Conservation (phyloP, 2,888 invertebrate species). For the Labia minor region DNA sequence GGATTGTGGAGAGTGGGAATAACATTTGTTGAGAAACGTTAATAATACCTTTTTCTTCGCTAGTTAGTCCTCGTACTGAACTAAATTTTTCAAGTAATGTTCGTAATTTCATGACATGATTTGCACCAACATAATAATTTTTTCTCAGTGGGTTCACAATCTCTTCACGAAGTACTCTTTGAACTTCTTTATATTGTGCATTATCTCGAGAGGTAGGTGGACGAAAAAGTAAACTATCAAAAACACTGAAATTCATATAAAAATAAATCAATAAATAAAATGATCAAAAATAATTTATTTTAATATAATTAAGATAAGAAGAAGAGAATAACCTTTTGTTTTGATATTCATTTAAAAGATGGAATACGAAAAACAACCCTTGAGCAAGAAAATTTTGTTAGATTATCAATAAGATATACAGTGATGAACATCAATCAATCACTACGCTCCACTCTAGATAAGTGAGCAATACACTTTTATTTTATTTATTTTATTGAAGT, state of each 20-base stretch:
- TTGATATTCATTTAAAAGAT: neutral
- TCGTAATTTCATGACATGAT: conserved; percentile 87
- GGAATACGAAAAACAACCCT: too few relatives aligned
- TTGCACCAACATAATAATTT: conserved; percentile 86
- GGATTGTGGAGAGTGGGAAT: too few relatives aligned
- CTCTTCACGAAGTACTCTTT: conserved; percentile 81
- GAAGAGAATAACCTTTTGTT: neutral
- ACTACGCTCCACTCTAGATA: too few relatives aligned
- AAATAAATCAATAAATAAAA: conserved; percentile 9
- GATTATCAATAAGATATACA: too few relatives aligned
- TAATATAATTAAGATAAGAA: neutral
- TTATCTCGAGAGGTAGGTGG: conserved; percentile 44
- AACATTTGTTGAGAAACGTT: too few relatives aligned
- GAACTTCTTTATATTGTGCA: conserved; percentile 55
- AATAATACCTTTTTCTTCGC: conserved; percentile 83
- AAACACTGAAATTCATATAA: conserved; percentile 48
- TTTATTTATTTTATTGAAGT: too few relatives aligned
- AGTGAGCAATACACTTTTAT: too few relatives aligned
- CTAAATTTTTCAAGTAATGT: conserved; percentile 77
- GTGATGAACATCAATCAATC: too few relatives aligned
- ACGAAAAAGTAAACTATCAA: conserved; percentile 78
- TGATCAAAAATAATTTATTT: neutral
- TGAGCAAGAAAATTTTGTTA: too few relatives aligned
- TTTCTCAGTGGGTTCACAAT: conserved; percentile 90
- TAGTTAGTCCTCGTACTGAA: conserved; percentile 80